Evolutionary conservation across 2,113 vertebrate species (phyloP), one percentile per base, ranked within the genome.

Genomic region (Hoplias malabaricus): DNA sequence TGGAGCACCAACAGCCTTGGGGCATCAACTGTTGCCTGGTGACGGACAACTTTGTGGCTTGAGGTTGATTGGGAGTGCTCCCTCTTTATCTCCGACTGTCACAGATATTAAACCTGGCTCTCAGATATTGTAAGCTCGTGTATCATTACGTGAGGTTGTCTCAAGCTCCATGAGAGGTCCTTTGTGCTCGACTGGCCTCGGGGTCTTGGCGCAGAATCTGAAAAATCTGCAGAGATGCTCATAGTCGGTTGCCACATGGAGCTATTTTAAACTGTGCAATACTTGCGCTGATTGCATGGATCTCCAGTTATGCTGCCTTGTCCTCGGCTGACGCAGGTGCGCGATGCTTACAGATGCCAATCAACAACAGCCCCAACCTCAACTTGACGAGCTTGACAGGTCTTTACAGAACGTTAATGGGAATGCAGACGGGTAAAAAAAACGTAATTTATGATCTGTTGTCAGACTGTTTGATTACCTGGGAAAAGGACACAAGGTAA

Each of bases 41-140:
- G 84, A 88, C 84, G 78, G 89, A 91, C 84, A 75, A 6, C 62
- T 66, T 68, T 0, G 73, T 80, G 42, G 77, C 84, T 84, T 79
- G 83, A 84, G 62, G 80, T 73, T 77, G 83, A 87, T 80, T 38
- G 4, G 84, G 69, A 87, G 84, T 46, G 73, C 62, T 78, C 46
- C 50, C 34, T 46, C 38, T 40, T 33, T 69, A 34, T 83, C 77
- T 79, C 78, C 73, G 61, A 53, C 73, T 76, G 67, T 75, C 68
- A 73, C 73, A 50, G 4, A 2, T 36, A 19, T 75, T 65, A 68
- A 68, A 73, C 69, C 61, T 38, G 38, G 53, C 40, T 29, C 77
- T 40, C 21, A 73, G n/a, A 19, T 3, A 4, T 59, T 23, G 63
- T 38, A 19, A 43, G 27, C n/a, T 34, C 73, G 36, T 69, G 66